These are phyloP conservation scores for Lepidurus arcticus DNA, from an alignment of 1,140 invertebrate genomes.

Conservation along the genomic window DNA sequence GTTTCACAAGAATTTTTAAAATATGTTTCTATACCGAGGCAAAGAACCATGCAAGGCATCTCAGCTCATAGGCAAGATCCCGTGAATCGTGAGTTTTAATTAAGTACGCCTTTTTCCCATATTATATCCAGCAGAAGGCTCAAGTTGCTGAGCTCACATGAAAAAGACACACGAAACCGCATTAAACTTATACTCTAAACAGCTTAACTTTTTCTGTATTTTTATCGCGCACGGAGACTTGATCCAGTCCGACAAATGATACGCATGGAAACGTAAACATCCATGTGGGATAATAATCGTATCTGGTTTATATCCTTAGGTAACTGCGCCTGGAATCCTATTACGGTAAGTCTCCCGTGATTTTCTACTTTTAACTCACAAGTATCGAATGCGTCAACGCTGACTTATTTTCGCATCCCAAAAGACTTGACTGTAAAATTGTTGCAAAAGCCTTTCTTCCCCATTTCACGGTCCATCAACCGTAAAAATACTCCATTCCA, in stretches of 20 bases:
- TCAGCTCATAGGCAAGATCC: no score
- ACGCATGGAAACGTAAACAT: constrained; percentile 1
- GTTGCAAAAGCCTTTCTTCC: background rate
- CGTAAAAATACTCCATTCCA: background rate
- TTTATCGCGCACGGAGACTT: background rate
- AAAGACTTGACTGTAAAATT: background rate
- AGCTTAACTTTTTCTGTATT: background rate
- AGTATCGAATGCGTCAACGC: no score
- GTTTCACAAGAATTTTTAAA: no score
- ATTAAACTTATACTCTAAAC: background rate
- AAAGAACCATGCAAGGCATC: no score
- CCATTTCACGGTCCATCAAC: constrained; percentile 5
- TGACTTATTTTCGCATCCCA: background rate
- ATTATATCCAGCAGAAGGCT: background rate
- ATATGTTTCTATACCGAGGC: no score
- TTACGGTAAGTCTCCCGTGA: background rate
- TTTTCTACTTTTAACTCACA: background rate
- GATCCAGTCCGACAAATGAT: background rate
- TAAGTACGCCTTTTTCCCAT: background rate
- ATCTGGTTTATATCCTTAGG: constrained; percentile 12
- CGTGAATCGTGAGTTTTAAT: background rate
- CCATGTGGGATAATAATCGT: background rate
- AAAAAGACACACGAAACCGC: background rate
- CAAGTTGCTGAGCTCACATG: background rate
- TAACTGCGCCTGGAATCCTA: background rate